Conservation (phyloP, 37 sponge, comb jelly and placozoan species). For the Ephydatia muelleri region DNA sequence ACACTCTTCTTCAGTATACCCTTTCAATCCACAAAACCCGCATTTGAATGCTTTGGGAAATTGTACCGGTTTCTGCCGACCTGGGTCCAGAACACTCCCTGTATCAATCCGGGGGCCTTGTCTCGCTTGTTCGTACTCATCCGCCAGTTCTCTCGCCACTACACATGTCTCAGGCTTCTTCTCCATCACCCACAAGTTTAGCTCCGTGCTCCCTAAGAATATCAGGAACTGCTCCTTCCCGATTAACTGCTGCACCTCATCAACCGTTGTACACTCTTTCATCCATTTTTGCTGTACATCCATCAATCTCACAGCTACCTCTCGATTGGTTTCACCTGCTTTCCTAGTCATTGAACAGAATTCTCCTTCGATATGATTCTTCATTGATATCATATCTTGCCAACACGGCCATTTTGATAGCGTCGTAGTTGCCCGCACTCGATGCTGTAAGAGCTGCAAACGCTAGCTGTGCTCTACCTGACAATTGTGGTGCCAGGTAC, state of each 20-base stretch:
- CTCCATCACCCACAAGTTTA: conserved; percentile 8
- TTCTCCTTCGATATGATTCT: conserved; percentile 38
- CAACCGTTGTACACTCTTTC: background rate
- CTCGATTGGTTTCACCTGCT: conserved; percentile 35
- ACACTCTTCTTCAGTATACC: background rate
- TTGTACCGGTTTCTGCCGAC: background rate
- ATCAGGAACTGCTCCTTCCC: conserved; percentile 13
- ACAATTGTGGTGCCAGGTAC: conserved; percentile 3
- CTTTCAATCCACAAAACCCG: background rate
- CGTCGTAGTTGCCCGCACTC: conserved; percentile 6
- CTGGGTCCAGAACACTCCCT: background rate
- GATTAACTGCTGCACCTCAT: background rate
- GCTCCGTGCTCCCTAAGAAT: background rate
- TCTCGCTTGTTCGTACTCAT: conserved; percentile 27
- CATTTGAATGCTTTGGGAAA: too few relatives aligned
- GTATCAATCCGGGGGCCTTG: too few relatives aligned
- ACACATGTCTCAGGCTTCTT: conserved; percentile 5
- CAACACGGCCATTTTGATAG: conserved; percentile 38
- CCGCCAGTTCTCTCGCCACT: conserved; percentile 21
- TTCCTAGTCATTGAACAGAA: conserved; percentile 21
- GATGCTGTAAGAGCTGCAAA: conserved; percentile 8
- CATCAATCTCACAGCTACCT: conserved; percentile 17
- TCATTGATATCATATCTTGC: conserved; percentile 38
- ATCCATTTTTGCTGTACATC: conserved; percentile 24
- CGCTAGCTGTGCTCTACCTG: conserved; percentile 24